Evolutionary conservation across 2,113 vertebrate species (phyloP).

Genomic region (Naja naja): DNA sequence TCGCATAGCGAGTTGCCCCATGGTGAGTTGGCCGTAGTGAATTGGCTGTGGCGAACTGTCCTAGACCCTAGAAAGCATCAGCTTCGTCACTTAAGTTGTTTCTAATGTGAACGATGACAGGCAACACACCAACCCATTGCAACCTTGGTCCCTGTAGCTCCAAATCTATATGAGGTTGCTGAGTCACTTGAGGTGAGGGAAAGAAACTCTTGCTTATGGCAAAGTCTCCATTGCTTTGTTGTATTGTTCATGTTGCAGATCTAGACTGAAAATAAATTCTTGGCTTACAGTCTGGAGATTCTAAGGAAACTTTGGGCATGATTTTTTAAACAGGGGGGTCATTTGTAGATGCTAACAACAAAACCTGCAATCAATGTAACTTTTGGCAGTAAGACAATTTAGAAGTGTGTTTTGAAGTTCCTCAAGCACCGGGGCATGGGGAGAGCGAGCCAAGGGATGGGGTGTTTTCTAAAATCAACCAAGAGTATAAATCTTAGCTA

Average conservation of each 20-base stretch:
- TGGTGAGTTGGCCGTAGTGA: background rate
- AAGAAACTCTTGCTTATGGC: background rate
- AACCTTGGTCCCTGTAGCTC: background rate
- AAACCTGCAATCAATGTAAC: background rate
- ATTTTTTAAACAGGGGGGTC: slow-evolving; percentile 1
- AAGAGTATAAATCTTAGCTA: slow-evolving; percentile 15
- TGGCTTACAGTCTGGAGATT: background rate
- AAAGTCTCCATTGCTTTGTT: background rate
- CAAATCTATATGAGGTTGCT: background rate
- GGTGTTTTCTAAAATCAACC: slow-evolving; percentile 36
- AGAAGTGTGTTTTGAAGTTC: background rate
- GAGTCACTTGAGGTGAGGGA: background rate
- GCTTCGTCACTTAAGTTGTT: background rate
- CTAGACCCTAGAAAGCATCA: background rate
- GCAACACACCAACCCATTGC: background rate
- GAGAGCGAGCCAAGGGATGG: background rate
- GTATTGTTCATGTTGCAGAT: background rate
- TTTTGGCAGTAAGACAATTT: background rate
- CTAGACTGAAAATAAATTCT: background rate
- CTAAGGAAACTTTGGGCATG: background rate
- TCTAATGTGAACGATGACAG: background rate
- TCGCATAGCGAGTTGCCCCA: background rate
- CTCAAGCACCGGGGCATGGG: background rate
- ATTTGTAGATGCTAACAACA: background rate
- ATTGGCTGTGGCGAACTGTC: background rate